Conservation (phyloP, 2,797 vertebrate genomes). For the Dermochelys coriacea region DNA sequence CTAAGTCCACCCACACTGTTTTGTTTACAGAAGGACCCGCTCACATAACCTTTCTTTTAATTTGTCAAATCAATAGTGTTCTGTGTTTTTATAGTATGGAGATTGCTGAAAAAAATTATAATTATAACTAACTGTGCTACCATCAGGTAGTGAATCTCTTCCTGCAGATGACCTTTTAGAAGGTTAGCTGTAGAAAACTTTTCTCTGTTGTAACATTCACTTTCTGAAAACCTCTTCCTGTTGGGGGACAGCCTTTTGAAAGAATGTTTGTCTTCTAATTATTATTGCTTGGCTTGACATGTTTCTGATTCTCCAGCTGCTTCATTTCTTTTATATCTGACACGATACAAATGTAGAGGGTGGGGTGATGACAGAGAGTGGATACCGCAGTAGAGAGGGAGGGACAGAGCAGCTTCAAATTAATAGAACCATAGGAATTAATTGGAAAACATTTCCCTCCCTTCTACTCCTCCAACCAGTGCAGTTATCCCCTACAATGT, state of each 20-base stretch:
- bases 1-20: neutral
- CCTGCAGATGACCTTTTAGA: conserved; percentile 12
- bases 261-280: neutral
- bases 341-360: neutral
- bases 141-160: conserved; percentile 15
- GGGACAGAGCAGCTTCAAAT: neutral
- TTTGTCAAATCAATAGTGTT: neutral
- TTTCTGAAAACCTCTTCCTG: conserved; percentile 53
- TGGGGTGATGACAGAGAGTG: neutral
- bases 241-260: neutral
- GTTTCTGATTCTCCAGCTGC: neutral
- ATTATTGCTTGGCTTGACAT: neutral
- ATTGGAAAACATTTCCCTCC: neutral
- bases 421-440: neutral
- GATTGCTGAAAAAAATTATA: neutral
- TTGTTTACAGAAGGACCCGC: neutral
- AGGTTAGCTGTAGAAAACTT: neutral
- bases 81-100: neutral
- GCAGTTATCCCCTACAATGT: neutral
- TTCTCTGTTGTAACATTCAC: neutral
- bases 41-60: neutral
- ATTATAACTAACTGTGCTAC: neutral
- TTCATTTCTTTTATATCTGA: neutral
- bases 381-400: neutral
- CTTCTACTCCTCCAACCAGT: neutral